phyloP scores from a whole-genome alignment of 1,140 invertebrate species.

The Diorhabda carinulata region DNA sequence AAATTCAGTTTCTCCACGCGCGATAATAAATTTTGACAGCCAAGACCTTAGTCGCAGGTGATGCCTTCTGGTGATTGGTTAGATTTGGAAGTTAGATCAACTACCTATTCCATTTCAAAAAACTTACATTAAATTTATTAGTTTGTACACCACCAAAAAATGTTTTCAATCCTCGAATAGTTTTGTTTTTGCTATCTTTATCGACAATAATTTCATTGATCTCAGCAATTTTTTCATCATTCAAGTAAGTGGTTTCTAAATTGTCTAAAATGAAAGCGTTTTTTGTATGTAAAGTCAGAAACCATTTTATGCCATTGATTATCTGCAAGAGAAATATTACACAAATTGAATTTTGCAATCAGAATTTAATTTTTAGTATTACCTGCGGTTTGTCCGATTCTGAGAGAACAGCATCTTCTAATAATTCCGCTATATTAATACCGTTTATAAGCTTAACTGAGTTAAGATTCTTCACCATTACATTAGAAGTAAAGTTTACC shows the following conservation, averaged over 20 bases:
- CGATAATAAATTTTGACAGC: too few relatives aligned
- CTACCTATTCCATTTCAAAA: too few relatives aligned
- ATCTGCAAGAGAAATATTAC: too few relatives aligned
- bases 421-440: conserved; percentile 35
- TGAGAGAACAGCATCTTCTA: conserved; percentile 37
- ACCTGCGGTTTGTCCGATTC: conserved; percentile 33
- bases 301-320: conserved; percentile 22
- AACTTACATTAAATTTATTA: conserved; percentile 31
- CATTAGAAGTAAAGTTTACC: conserved; percentile 28
- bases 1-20: too few relatives aligned
- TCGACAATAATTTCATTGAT: conserved; percentile 31
- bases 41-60: too few relatives aligned
- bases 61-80: too few relatives aligned
- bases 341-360: too few relatives aligned
- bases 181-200: conserved; percentile 26
- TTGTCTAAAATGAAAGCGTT: conserved; percentile 20
- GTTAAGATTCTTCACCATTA: conserved; percentile 28
- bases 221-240: conserved; percentile 28
- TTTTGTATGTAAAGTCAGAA: conserved; percentile 5
- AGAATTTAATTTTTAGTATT: not conserved
- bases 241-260: conserved; percentile 33
- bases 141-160: conserved; percentile 39
- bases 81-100: too few relatives aligned
- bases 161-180: conserved; percentile 34
- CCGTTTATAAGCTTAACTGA: conserved; percentile 32